Conservation (phyloP, 2,797 vertebrate species). For the Rhynchotus rufescens region DNA sequence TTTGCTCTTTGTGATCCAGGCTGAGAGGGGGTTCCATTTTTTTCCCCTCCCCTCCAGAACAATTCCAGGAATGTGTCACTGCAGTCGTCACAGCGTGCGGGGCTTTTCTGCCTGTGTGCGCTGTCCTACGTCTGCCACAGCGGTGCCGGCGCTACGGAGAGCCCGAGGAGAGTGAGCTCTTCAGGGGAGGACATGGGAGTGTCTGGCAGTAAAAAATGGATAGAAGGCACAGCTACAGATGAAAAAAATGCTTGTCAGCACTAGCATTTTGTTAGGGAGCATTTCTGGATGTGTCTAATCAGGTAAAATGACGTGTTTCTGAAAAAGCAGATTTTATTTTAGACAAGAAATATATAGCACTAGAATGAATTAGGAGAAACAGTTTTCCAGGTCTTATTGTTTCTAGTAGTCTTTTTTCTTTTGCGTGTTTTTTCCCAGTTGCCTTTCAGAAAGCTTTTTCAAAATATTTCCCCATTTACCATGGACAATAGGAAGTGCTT, state of each 20-base stretch:
- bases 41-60: neutral
- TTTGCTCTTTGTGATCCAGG: fast-evolving
- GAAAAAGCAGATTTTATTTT: neutral
- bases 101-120: neutral
- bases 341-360: neutral
- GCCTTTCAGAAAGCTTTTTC: neutral
- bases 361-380: too few species aligned
- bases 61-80: constrained; percentile 32
- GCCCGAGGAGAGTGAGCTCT: fast-evolving
- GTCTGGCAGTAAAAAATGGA: neutral
- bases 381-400: neutral
- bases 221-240: neutral
- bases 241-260: neutral
- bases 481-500: too few species aligned
- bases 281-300: neutral
- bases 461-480: neutral
- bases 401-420: neutral
- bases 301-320: neutral
- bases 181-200: neutral
- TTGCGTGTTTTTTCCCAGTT: neutral
- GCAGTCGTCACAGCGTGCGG: neutral
- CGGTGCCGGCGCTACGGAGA: neutral
- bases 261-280: neutral
- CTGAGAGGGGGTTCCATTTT: neutral
- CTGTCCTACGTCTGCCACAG: neutral